Evolutionary conservation across 2,888 invertebrate genomes (phyloP), one percentile per base, ranked within the genome.

Genomic region (Artemia sp.): DNA sequence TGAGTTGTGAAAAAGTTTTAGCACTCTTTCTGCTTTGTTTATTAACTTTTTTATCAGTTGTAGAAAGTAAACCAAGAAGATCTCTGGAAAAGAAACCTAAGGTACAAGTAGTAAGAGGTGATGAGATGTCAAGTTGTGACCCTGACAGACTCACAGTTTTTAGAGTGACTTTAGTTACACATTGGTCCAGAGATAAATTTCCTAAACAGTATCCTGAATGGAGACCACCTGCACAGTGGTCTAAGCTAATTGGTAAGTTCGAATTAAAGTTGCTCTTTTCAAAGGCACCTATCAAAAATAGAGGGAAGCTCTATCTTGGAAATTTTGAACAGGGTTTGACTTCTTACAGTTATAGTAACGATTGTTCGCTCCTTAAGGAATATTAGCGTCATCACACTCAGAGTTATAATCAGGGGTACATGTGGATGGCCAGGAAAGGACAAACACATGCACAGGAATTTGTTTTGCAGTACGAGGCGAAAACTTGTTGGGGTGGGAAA

Each of bases 151-250:
- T 91, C 79, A 90, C 88, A 73, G 88, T 90, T 74, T 94, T 93
- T 78, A 88, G 87, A 78, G 88, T 92, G 79, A 88, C 91, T 74
- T 80, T 93, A 78, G 89, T 90, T 76, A 93, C 92, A 68, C 89
- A 89, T 77, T 94, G 93, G 94, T 89, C 91, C 67, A 83, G 89
- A 75, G 88, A 89, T 75, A 85, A 86, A 76, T 93, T 93, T 78
- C 93, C 93, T 66, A 92, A 91, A 77, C 92, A 93, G 80, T 94
- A 91, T 78, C 94, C 94, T 8, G 89, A 90, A 77, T 92, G 90
- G 90, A 83, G 92, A 77, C 93, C 93, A 64, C 87, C 90, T 14
- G 93, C 94, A 12, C 92, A 93, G 79, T 94, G 92, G 89, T 91
- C 92, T 75, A 89, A 89, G 80, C 85, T 92, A 74, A 84, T 92